Percentiles rank a stretch among this genome's conserved stretches.
These are phyloP conservation scores for Cheilosia scutellata DNA, from an alignment of 2,888 invertebrate species.

Conservation along the genomic window DNA sequence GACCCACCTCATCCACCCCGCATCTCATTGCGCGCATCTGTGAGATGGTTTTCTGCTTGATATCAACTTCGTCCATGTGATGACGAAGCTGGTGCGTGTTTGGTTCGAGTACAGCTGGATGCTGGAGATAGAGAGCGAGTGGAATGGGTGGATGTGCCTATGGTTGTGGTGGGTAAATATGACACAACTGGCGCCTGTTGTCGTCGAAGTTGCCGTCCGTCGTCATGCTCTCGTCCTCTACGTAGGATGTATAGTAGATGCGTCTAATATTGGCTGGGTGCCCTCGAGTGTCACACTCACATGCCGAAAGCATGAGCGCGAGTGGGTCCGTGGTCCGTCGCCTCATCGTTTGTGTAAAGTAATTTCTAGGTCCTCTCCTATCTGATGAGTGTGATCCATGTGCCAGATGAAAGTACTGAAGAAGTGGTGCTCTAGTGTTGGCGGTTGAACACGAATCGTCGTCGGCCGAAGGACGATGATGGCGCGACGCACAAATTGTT, in stretches of 20 bases:
- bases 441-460: constrained; percentile 71
- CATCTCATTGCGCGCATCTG: constrained; percentile 16
- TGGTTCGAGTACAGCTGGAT: constrained; percentile 26
- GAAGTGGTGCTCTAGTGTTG: constrained; percentile 65
- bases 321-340: constrained; percentile 56
- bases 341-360: constrained; percentile 60
- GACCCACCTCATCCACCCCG: constrained; percentile 49
- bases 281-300: constrained; percentile 75
- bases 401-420: constrained; percentile 72
- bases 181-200: constrained; percentile 76
- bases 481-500: constrained; percentile 63
- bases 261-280: constrained; percentile 74
- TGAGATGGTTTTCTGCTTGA: constrained; percentile 46
- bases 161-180: constrained; percentile 72
- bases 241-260: constrained; percentile 60
- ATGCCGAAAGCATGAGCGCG: constrained; percentile 68
- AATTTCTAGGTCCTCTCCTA: constrained; percentile 42
- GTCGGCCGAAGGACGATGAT: constrained; percentile 64
- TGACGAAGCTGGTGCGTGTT: constrained; percentile 64
- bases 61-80: constrained; percentile 55
- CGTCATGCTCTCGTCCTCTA: constrained; percentile 51
- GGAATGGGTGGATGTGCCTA: constrained; percentile 57
- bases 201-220: constrained; percentile 52
- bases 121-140: constrained; percentile 20
- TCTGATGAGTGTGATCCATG: constrained; percentile 55